Evolutionary conservation across 2,888 invertebrate genomes (phyloP).

Genomic region (Diaperis boleti): DNA sequence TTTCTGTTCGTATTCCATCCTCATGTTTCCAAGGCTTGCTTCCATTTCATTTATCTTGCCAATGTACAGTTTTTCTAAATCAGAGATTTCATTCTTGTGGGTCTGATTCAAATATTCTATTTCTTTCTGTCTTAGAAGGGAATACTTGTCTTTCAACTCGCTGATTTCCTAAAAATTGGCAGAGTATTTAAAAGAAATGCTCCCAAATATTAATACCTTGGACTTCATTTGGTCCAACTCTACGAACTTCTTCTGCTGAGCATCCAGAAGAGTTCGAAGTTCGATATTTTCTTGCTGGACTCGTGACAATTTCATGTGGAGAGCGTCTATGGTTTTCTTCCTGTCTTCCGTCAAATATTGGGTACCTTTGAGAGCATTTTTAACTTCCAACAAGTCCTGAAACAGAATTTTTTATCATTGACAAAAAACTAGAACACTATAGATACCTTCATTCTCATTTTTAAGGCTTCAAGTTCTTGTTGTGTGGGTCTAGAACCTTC

Average conservation of each 20-base stretch:
- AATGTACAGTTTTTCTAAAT: slow-evolving; percentile 4
- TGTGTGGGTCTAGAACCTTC: background rate
- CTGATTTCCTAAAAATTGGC: slow-evolving; percentile 1
- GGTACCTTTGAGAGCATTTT: slow-evolving; percentile 23
- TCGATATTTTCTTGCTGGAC: slow-evolving; percentile 18
- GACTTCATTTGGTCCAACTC: slow-evolving; percentile 16
- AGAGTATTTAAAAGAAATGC: background rate
- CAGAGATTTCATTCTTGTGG: slow-evolving; percentile 1
- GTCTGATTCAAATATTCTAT: slow-evolving; percentile 16
- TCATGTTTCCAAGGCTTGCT: background rate
- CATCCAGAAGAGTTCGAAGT: slow-evolving; percentile 3
- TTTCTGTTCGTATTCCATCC: slow-evolving; percentile 12
- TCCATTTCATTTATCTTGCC: slow-evolving; percentile 3
- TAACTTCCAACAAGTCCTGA: slow-evolving; percentile 35
- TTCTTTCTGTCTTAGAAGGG: slow-evolving; percentile 6
- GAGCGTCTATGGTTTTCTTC: slow-evolving; percentile 24
- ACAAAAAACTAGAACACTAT: background rate
- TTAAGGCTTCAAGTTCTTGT: slow-evolving; percentile 29
- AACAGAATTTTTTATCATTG: slow-evolving; percentile 3
- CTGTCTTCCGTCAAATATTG: slow-evolving; percentile 33
- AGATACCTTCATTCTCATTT: slow-evolving; percentile 29
- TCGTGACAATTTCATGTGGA: slow-evolving; percentile 7
- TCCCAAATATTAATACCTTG: slow-evolving; percentile 5
- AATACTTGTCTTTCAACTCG: slow-evolving; percentile 19
- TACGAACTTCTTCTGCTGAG: slow-evolving; percentile 17